Base-by-base conservation (phyloP, 2,797 vertebrate genomes). In the Arvicola amphibius region DNA sequence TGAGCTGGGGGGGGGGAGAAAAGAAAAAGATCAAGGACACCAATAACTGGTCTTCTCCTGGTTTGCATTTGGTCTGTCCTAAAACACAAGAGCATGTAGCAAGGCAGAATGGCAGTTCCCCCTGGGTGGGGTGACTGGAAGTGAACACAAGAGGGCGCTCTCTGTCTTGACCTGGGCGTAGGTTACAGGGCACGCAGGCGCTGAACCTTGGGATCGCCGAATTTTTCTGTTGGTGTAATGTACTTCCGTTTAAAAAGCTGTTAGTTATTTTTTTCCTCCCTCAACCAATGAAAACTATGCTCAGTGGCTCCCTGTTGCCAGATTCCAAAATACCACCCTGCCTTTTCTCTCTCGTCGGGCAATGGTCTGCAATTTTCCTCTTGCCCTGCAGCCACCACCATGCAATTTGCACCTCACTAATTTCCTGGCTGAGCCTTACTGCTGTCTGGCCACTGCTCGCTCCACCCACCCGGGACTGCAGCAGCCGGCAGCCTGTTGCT, bases 351-450 rank as follows among this genome's bases (percentile, higher is more conserved):
- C 94, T 96, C 88, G 96, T 80, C 13, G 78, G 93, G 88, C 94
- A n/a, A 63, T 56, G 88, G 88, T 87, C 95, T 96, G 69, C 92
- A 97, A 96, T 98, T 97, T 97, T 97, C 96, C 96, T 95, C 93
- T 96, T 98, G 97, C 94, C 96, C 88, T 88, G 51, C 17, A 83
- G 95, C 95, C 96, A 91, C 90, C 79, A 85, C 95, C 69, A 40
- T 97, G 97, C 96, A 97, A 97, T 97, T 97, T 97, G 96, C 96
- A 97, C 96, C 91, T 97, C 90, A 94, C 92, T 96, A 94, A 97
- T 96, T 96, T 97, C 93, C 96, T 97, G 86, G 91, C 93, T 53
- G 87, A 91, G 71, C 65, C 96, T 95, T 86, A 71, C 40, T 61
- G 88, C 88, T 67, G 81, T 91, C 94, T 95, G 71, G 76, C 83